A percentile compares a stretch with the other conserved stretches of the same genome.
Conservation (phyloP, 2,888 invertebrate genomes). For the Escarpia spicata region DNA sequence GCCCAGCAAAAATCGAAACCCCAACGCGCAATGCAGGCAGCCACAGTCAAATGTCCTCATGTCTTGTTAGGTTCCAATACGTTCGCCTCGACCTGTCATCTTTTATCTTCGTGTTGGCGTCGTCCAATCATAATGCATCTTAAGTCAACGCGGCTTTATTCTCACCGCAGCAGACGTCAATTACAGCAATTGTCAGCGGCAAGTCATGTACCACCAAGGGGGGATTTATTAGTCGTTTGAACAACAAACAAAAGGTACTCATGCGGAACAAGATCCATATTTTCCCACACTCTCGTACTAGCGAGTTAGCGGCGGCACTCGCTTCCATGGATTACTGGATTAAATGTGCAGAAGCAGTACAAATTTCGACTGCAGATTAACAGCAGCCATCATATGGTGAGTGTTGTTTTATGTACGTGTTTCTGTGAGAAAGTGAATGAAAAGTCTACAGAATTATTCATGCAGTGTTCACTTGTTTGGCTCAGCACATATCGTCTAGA, state of each 20-base stretch:
- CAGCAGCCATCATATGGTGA: background rate
- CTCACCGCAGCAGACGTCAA: slow-evolving; percentile 1
- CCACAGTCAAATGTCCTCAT: background rate
- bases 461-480: background rate
- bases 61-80: slow-evolving; percentile 9
- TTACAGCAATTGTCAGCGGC: background rate
- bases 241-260: slow-evolving; percentile 16
- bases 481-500: background rate
- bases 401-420: background rate
- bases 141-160: slow-evolving; percentile 14
- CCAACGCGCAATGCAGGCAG: background rate
- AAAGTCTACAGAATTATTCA: background rate
- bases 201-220: background rate
- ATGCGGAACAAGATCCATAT: slow-evolving; percentile 9
- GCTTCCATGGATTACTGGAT: slow-evolving; percentile 12
- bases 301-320: background rate
- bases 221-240: slow-evolving; percentile 16
- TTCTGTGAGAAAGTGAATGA: background rate
- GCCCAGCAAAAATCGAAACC: background rate
- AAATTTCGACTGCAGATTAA: background rate
- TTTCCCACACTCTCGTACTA: background rate
- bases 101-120: slow-evolving; percentile 3
- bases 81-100: background rate
- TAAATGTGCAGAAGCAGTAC: slow-evolving; percentile 6
- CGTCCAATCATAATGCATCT: slow-evolving; percentile 13